A percentile compares a stretch with the other conserved stretches of the same genome.
phyloP scores from a whole-genome alignment of 2,797 vertebrate species.

The Coccyzus lansbergi region DNA sequence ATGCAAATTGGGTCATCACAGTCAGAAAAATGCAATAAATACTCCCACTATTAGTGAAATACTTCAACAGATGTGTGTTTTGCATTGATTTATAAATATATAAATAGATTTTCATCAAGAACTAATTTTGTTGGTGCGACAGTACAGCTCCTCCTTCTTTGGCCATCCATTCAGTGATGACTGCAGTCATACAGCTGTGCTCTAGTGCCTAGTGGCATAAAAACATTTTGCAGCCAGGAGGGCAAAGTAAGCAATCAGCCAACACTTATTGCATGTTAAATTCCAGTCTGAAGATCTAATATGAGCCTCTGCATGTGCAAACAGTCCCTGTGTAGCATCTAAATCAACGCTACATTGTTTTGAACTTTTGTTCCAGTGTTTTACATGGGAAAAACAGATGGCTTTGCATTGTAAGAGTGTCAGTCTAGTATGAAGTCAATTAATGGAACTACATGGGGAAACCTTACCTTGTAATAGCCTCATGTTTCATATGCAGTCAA shows the following conservation, averaged over 20 bases:
- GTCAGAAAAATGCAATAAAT: constrained; percentile 4
- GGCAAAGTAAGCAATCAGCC: not conserved
- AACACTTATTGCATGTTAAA: not conserved
- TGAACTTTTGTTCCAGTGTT: constrained; percentile 23
- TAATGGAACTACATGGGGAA: not conserved
- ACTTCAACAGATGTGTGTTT: not conserved
- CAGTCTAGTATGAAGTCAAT: not conserved
- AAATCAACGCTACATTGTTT: not conserved
- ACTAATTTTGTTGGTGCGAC: not conserved
- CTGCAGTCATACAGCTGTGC: not conserved
- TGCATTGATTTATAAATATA: not conserved
- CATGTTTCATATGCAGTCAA: not conserved
- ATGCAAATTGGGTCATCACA: not conserved
- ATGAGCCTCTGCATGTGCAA: not conserved
- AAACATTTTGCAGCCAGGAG: not conserved
- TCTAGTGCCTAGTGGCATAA: not conserved
- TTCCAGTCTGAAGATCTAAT: not conserved
- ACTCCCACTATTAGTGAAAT: not conserved
- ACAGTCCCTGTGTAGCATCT: not conserved
- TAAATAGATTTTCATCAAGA: not conserved
- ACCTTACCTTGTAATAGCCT: not conserved
- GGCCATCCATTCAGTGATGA: not conserved
- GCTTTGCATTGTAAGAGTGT: not conserved
- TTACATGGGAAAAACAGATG: not conserved
- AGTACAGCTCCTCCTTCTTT: not conserved